Base-by-base conservation (phyloP, 2,113 vertebrate genomes). In the Oxygymnocypris stewartii region DNA sequence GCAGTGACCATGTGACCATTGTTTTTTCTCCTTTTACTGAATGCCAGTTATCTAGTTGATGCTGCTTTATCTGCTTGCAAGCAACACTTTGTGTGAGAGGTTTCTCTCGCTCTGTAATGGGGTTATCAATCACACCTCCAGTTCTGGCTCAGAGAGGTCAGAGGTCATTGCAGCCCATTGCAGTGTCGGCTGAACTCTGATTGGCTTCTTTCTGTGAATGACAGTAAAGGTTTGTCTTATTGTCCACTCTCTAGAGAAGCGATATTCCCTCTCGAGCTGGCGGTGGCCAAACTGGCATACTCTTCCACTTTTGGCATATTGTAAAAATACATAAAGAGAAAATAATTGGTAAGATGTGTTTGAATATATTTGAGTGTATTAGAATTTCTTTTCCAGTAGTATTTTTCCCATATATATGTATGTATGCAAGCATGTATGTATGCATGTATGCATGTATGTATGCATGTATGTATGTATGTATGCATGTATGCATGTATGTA, bases 141-240 rank as follows among this genome's bases (percentile, higher is more conserved):
- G 77, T 59, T 35, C 77, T 12, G 28, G 77, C 51, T 37, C 51
- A n/a, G 25, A 59, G 51, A 40, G 77, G 77, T 79, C 77, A 79
- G 49, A 79, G 77, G 51, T 79, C 76, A 57, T 20, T 12, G n/a
- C 49, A 37, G 51, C 49, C 51, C 51, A 79, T 79, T 57, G 77
- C 77, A 79, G 1, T 79, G 77, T 79, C 51, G 54, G 28, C 31
- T 79, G 51, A 79, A 79, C 77, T 57, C 77, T 79, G 31, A 79
- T 59, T 59, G 51, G 54, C 77, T 79, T 79, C 77, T 47, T 44
- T 79, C 37, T 79, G 51, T 79, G 77, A 40, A 57, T 40, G 20
- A 79, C 51, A 40, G 77, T 23, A 49, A 47, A 76, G 73, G 12
- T 57, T 23, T 35, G 51, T 37, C 31, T 40, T 59, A 40, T n/a